A percentile compares a stretch with the other conserved stretches of the same genome.
phyloP scores from a whole-genome alignment of 23 tunicate species.

The Trididemnum clinides region DNA sequence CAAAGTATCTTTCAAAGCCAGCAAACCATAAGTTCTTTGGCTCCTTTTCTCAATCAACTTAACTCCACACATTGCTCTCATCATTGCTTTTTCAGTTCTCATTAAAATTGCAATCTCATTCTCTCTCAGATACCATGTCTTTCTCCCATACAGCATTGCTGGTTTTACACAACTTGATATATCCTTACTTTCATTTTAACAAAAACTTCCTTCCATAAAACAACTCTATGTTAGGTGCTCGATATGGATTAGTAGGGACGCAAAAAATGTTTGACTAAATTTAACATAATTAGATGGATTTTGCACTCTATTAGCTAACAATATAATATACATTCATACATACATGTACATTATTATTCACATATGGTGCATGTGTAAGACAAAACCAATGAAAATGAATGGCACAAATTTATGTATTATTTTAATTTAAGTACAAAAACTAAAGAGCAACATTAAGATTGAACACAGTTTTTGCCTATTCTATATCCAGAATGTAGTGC shows the following conservation, averaged over 20 bases:
- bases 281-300: not conserved
- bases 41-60: no score
- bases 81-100: no score
- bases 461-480: not conserved
- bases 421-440: not conserved
- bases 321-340: not conserved
- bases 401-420: not conserved
- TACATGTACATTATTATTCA: not conserved
- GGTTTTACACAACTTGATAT: no score
- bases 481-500: not conserved
- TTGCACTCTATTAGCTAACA: not conserved
- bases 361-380: not conserved
- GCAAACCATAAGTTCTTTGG: no score
- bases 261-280: not conserved
- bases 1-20: no score
- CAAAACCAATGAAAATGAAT: not conserved
- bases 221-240: not conserved
- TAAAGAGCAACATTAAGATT: not conserved
- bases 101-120: no score
- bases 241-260: not conserved
- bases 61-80: no score
- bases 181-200: no score
- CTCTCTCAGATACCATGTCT: no score
- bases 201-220: no score
- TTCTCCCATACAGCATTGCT: no score